Evolutionary conservation across 2,888 invertebrate species (phyloP).

Genomic region (Drosophila barbarae): DNA sequence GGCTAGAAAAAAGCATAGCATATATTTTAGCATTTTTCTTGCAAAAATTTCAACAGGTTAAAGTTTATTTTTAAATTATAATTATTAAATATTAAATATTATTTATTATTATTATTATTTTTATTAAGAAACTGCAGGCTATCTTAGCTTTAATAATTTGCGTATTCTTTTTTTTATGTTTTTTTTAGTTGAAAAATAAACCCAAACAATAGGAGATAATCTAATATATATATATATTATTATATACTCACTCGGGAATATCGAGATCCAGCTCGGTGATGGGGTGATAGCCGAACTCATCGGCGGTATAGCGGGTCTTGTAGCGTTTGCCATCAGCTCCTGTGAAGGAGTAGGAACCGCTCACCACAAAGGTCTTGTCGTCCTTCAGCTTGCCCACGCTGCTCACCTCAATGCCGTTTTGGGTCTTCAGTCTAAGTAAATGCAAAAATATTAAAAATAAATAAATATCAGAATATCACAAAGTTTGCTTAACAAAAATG

Average conservation of each 20-base stretch:
- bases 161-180: too few species aligned
- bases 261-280: slow-evolving; percentile 79
- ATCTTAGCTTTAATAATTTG: too few species aligned
- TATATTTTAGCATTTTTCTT: neutral
- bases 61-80: neutral
- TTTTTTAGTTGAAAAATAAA: too few species aligned
- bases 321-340: slow-evolving; percentile 79
- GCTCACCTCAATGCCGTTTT: slow-evolving; percentile 79
- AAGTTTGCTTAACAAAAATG: too few species aligned
- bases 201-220: too few species aligned
- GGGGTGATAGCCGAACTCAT: slow-evolving; percentile 80
- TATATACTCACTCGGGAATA: slow-evolving; percentile 74
- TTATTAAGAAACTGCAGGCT: too few species aligned
- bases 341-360: slow-evolving; percentile 79
- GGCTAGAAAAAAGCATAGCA: neutral
- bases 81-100: neutral
- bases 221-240: too few species aligned
- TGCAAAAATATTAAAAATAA: too few species aligned
- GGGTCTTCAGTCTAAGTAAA: slow-evolving; percentile 75
- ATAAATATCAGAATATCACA: too few species aligned
- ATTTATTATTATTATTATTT: too few species aligned
- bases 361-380: slow-evolving; percentile 79
- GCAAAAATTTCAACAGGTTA: neutral
- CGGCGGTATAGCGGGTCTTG: slow-evolving; percentile 79
- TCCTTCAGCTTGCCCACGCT: slow-evolving; percentile 79